Evolutionary conservation across 1,140 invertebrate genomes (phyloP), one percentile per base, ranked within the genome.

Genomic region (Bombus confusus): DNA sequence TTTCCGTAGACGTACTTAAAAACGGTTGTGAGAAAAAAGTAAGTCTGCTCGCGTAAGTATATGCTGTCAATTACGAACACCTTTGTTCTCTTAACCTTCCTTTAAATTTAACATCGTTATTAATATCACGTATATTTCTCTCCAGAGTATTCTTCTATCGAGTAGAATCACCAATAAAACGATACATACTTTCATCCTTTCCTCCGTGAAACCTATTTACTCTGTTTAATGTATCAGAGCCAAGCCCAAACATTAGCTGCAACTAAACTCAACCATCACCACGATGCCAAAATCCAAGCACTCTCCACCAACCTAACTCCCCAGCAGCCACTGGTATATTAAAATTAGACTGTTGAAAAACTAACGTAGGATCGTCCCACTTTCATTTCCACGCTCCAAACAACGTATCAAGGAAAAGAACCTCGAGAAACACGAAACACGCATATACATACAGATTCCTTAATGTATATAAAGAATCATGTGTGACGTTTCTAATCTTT

Each of bases 401-500:
- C 37, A 59, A 72, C 57, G 25, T 28, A 28, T 28, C 25, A 28
- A 59, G 57, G 0, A 43, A 52, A 34, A 41, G 25, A 41, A 12
- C 31, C 18, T 8, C 9, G 31, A 39, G 25, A n/a, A 31, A n/a
- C 72, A 68, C 34, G 52, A 52, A 52, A 52, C 47, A 52, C 1
- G 47, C 47, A 52, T 52, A 52, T 52, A 52, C 47, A 22, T 39
- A 34, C 22, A 13, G 28, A 39, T 66, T 83, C 47, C 37, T n/a
- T 77, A 77, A 77, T 68, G 34, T n/a, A 34, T 59, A 78, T 28
- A 59, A 83, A 31, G 59, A 78, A 77, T 69, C 74, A 18, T 12
- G 43, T 22, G 15, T 31, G 80, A 43, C 47, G 72, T 66, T 47
- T 41, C 31, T 22, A n/a, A 2, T 37, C 25, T n/a, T 52, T 3